A percentile compares a stretch with the other conserved stretches of the same genome.
Evolutionary conservation across 23 tunicate genomes (phyloP).

Genomic region (Trididemnum miniatum): DNA sequence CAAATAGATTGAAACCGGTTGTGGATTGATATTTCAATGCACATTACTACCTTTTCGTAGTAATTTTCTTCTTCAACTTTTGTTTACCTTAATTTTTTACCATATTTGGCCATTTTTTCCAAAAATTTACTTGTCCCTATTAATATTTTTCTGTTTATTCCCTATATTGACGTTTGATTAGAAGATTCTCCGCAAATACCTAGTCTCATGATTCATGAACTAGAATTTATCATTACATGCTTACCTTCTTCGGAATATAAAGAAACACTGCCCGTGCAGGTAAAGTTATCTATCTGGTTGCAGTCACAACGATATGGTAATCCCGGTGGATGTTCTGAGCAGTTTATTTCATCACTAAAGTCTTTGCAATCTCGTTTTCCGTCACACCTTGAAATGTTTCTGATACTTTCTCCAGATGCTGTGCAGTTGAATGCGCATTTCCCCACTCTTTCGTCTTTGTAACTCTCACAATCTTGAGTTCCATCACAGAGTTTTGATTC

Average conservation of each 20-base stretch:
- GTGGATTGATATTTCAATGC: too few species aligned
- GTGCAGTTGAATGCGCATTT: conserved; percentile 11
- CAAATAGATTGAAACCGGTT: too few species aligned
- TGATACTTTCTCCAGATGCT: not conserved
- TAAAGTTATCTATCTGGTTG: not conserved
- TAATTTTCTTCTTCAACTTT: too few species aligned
- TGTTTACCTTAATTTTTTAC: too few species aligned
- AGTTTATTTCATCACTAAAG: conserved; percentile 33
- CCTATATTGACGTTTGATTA: too few species aligned
- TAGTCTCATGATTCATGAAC: too few species aligned
- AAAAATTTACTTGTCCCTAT: too few species aligned
- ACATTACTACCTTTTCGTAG: too few species aligned
- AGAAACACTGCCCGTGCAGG: not conserved
- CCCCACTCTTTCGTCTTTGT: not conserved
- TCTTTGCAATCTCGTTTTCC: conserved; percentile 41
- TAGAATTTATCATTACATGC: too few species aligned
- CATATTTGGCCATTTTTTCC: too few species aligned
- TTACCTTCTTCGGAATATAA: not conserved
- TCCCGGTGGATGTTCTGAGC: not conserved
- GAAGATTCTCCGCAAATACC: too few species aligned
- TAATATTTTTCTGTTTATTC: too few species aligned
- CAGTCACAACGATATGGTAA: conserved; percentile 4
- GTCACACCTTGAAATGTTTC: conserved; percentile 3
- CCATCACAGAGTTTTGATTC: conserved; percentile 1
- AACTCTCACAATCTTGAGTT: conserved; percentile 4